Percentiles rank a stretch among this genome's conserved stretches.
These are phyloP conservation scores for Rissa tridactyla DNA, from an alignment of 2,113 vertebrate genomes.

Conservation along the genomic window DNA sequence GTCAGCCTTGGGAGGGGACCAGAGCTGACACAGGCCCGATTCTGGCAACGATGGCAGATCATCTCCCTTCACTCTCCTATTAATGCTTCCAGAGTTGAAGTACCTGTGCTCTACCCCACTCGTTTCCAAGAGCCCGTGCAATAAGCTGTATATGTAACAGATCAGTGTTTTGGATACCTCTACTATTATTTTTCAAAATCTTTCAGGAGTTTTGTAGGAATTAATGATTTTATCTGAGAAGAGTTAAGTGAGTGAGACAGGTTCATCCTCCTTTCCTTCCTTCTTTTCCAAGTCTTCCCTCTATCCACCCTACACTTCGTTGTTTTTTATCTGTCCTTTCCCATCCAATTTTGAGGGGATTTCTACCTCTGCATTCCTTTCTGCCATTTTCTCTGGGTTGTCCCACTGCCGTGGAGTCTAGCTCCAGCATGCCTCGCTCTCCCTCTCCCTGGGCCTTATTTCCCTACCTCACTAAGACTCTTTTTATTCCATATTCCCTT, in stretches of 20 bases:
- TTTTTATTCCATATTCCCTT: background rate
- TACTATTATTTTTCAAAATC: background rate
- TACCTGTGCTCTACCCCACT: background rate
- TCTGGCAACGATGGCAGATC: background rate
- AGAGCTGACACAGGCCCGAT: background rate
- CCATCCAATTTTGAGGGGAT: background rate
- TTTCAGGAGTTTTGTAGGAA: background rate
- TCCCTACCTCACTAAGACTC: background rate
- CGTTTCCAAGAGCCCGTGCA: accelerated
- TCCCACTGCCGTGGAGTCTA: background rate
- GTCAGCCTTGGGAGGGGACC: background rate
- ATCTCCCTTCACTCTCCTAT: accelerated
- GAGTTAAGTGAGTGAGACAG: background rate
- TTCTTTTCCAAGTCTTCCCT: background rate
- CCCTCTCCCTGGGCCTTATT: background rate
- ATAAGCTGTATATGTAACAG: background rate
- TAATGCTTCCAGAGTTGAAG: background rate
- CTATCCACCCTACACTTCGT: background rate
- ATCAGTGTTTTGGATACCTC: background rate
- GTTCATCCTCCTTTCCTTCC: background rate
- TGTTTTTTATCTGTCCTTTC: background rate
- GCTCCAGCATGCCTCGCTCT: background rate
- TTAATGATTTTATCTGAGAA: background rate
- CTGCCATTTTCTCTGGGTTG: background rate
- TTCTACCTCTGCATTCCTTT: background rate